Conservation (phyloP, 2,888 invertebrate genomes). For the Belgica antarctica region DNA sequence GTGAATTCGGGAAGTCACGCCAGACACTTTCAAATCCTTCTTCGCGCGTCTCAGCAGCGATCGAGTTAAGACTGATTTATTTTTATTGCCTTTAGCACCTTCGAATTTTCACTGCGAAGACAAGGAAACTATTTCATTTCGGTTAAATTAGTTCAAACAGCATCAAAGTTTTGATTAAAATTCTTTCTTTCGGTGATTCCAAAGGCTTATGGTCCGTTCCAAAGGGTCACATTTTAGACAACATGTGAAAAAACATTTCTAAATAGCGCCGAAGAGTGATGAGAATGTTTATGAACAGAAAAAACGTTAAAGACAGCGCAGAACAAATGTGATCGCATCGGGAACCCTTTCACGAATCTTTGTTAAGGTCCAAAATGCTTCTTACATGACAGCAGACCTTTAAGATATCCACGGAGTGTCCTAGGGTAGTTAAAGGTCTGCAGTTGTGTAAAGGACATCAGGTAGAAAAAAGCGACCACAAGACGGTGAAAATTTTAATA, state of each 20-base stretch:
- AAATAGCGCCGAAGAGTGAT: background rate
- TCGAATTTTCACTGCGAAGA: background rate
- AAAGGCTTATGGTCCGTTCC: slow-evolving; percentile 3
- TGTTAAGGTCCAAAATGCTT: too few species aligned
- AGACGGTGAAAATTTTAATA: background rate
- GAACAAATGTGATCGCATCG: too few species aligned
- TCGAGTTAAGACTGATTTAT: slow-evolving; percentile 35
- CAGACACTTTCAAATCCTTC: background rate
- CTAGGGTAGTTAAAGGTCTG: background rate
- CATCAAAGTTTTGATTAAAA: slow-evolving; percentile 9
- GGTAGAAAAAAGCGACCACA: background rate
- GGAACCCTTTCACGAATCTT: too few species aligned
- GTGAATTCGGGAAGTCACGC: background rate
- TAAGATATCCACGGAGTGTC: too few species aligned
- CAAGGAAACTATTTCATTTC: slow-evolving; percentile 9
- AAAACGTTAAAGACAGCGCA: background rate
- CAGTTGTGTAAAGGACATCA: background rate
- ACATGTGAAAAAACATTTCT: slow-evolving; percentile 17
- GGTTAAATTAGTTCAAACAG: slow-evolving; percentile 20
- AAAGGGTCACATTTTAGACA: slow-evolving; percentile 12
- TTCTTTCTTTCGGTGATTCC: slow-evolving; percentile 1
- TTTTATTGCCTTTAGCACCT: slow-evolving; percentile 41
- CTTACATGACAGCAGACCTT: too few species aligned
- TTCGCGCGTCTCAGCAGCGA: too few species aligned
- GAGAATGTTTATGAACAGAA: background rate